These are phyloP conservation scores for Labeo catla DNA, from an alignment of 2,113 vertebrate genomes.

Conservation along the genomic window DNA sequence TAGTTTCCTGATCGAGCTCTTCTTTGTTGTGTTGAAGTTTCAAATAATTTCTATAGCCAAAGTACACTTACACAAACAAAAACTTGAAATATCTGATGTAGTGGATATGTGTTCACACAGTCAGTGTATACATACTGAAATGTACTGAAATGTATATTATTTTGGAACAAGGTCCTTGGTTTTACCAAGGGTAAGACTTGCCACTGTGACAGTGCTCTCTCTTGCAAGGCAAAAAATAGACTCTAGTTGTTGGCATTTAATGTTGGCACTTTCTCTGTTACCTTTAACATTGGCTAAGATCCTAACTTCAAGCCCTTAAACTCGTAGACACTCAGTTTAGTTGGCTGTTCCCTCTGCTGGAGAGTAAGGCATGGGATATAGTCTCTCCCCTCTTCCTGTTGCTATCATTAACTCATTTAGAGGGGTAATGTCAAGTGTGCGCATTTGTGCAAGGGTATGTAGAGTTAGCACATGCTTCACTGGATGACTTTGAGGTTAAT, in stretches of 20 bases:
- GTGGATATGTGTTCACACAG: neutral
- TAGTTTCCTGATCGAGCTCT: neutral
- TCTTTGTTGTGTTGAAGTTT: neutral
- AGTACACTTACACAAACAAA: neutral
- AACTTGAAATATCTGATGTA: neutral
- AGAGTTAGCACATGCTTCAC: conserved; percentile 2
- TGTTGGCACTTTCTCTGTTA: conserved; percentile 59
- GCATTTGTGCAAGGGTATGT: neutral
- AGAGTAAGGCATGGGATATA: neutral
- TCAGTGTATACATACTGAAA: neutral
- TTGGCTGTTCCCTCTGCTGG: conserved; percentile 20
- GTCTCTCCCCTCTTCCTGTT: conserved; percentile 6
- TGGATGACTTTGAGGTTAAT: neutral
- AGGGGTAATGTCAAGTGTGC: neutral
- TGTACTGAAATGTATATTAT: no score
- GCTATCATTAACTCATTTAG: neutral
- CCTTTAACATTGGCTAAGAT: conserved; percentile 62
- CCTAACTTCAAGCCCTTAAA: conserved; percentile 61
- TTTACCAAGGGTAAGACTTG: conserved; percentile 39
- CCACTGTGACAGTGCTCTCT: conserved; percentile 45
- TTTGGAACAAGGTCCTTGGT: conserved; percentile 2
- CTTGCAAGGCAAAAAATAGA: conserved; percentile 64
- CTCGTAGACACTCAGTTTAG: conserved; percentile 55
- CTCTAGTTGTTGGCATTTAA: conserved; percentile 60
- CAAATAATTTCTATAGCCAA: neutral